Percentiles rank a stretch among this genome's conserved stretches.
phyloP scores from a whole-genome alignment of 2,888 invertebrate genomes.

The Drosophila macrothrix region DNA sequence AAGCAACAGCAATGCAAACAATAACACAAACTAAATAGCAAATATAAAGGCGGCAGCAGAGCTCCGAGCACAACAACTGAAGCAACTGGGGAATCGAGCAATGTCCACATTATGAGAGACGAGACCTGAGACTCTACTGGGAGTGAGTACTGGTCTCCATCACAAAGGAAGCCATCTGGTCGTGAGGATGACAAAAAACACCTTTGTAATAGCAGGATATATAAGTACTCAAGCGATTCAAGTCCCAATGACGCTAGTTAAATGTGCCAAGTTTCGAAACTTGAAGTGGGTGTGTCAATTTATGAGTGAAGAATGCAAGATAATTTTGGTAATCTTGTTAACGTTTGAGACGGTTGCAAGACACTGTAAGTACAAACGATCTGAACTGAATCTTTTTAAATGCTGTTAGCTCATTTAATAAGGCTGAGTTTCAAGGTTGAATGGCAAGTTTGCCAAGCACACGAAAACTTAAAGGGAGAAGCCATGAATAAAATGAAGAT shows the following conservation, averaged over 20 bases:
- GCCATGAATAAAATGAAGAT: neutral
- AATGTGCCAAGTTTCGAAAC: neutral
- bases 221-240: neutral
- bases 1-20: conserved; percentile 29
- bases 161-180: neutral
- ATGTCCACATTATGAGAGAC: conserved; percentile 43
- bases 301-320: neutral
- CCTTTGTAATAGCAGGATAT: neutral
- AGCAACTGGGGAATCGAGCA: conserved; percentile 59
- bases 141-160: neutral
- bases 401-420: neutral
- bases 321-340: neutral
- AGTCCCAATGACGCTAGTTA: conserved; percentile 1
- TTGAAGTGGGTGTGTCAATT: neutral
- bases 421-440: neutral
- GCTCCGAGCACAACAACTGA: conserved; percentile 46
- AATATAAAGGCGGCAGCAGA: conserved; percentile 32
- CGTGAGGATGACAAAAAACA: neutral
- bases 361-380: neutral
- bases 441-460: neutral
- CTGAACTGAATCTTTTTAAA: neutral
- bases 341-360: neutral
- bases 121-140: conserved; percentile 8
- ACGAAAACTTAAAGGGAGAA: neutral
- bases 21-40: conserved; percentile 48